Conservation (phyloP, 2,888 invertebrate species). For the Silvanus unidentatus region DNA sequence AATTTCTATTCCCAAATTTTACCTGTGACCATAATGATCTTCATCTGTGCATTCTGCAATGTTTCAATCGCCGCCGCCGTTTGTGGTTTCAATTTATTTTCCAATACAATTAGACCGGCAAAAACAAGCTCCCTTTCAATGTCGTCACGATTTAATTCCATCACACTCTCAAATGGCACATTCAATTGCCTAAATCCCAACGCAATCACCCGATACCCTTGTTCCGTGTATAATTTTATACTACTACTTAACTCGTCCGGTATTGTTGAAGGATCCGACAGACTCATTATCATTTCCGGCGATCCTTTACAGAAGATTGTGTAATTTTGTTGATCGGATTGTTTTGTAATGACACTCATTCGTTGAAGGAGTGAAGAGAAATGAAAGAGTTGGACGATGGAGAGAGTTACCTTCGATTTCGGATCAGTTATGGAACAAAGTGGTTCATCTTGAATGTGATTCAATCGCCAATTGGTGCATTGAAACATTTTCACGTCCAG, state of each 20-base stretch:
- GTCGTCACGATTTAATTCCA: conserved; percentile 64
- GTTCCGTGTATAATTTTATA: conserved; percentile 76
- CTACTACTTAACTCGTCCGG: conserved; percentile 70
- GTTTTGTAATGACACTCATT: conserved; percentile 77
- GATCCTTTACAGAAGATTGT: conserved; percentile 88
- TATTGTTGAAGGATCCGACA: conserved; percentile 68
- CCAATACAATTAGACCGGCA: conserved; percentile 85
- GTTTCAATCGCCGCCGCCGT: conserved; percentile 73
- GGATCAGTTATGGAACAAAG: no score
- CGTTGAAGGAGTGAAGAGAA: conserved; percentile 80
- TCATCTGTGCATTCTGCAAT: conserved; percentile 76
- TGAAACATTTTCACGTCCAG: conserved; percentile 95
- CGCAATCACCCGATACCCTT: conserved; percentile 86
- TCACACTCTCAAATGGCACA: conserved; percentile 57
- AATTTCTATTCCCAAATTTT: conserved; percentile 8
- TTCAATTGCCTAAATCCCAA: conserved; percentile 45
- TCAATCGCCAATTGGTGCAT: conserved; percentile 75
- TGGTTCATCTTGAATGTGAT: not conserved
- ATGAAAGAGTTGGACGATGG: conserved; percentile 68
- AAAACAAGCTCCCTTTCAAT: conserved; percentile 79
- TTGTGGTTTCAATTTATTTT: conserved; percentile 87
- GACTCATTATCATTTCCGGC: conserved; percentile 79
- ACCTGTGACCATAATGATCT: conserved; percentile 95
- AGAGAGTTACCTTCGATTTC: conserved; percentile 38
- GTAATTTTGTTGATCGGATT: conserved; percentile 62